Evolutionary conservation across 2,888 invertebrate species (phyloP), one percentile per base, ranked within the genome.

Genomic region (Leucozona laternaria): DNA sequence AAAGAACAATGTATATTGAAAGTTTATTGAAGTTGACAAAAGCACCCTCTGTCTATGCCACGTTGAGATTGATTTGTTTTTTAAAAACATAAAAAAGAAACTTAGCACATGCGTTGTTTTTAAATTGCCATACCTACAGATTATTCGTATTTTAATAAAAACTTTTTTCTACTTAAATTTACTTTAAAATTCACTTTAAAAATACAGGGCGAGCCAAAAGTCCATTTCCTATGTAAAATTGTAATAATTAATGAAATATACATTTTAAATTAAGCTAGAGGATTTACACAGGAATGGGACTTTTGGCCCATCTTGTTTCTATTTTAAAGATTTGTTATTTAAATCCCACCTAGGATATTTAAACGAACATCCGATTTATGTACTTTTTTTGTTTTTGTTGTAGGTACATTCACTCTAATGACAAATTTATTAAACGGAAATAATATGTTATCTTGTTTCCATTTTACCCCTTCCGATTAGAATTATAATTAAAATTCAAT

Each of bases 401-500:
- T n/a, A n/a, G n/a, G n/a, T n/a, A n/a, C 28, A 53, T 53, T 64
- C 25, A 72, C 13, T 25, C 57, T 71, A 60, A 72, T 82, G 72
- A 66, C 55, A 72, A 50, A 66, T 82, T 77, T 50, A 72, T 77
- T 43, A 13, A 66, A 37, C 71, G 72, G 28, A 72, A 82, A 72
- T 72, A 11, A 43, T 48, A 48, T 58, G 20, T 57, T 28, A 48
- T 2, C 22, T 20, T 20, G 45, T 40, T 57, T 34, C 17, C 6
- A 57, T 34, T 17, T 31, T 37, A 2, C 6, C n/a, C 13, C 11
- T 37, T 53, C 45, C 15, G 15, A n/a, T 22, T 50, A 22, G 48
- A 43, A 58, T 71, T 66, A 57, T 64, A 50, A 64, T 62, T 76
- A 71, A 76, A 81, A 64, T 70, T 70, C 64, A 73, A 60, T 53